phyloP scores from a whole-genome alignment of 2,113 vertebrate species.

The Polypterus senegalus region DNA sequence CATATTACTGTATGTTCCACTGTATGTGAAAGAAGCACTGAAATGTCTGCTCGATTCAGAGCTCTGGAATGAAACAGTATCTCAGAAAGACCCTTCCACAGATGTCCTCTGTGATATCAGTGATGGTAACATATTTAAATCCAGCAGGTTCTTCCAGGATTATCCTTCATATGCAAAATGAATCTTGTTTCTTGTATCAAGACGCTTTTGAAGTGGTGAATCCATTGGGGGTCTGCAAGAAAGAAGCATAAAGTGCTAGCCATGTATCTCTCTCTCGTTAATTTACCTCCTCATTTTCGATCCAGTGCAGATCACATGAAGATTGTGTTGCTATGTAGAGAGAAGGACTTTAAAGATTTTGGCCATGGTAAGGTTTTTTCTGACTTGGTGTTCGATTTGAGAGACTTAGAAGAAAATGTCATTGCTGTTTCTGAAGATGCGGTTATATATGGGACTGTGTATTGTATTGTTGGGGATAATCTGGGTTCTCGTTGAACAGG shows the following conservation, averaged over 20 bases:
- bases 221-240: slow-evolving; percentile 13
- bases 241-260: slow-evolving; percentile 19
- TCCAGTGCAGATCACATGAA: slow-evolving; percentile 21
- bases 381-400: slow-evolving; percentile 16
- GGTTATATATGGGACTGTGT: slow-evolving; percentile 14
- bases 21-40: slow-evolving; percentile 12
- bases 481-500: slow-evolving; percentile 17
- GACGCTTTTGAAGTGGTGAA: slow-evolving; percentile 23
- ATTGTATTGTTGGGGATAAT: slow-evolving; percentile 20
- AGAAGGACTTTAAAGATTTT: slow-evolving; percentile 23
- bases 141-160: slow-evolving; percentile 15
- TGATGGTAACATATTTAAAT: slow-evolving; percentile 20
- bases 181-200: too few relatives aligned
- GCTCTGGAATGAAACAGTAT: slow-evolving; percentile 7
- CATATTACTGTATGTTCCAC: slow-evolving; percentile 14
- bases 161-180: slow-evolving; percentile 20
- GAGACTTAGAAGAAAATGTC: slow-evolving; percentile 17
- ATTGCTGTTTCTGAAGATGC: slow-evolving; percentile 9
- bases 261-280: slow-evolving; percentile 23
- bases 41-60: slow-evolving; percentile 12
- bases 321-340: slow-evolving; percentile 11
- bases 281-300: slow-evolving; percentile 12
- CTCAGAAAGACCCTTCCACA: slow-evolving; percentile 4
- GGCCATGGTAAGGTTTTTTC: slow-evolving; percentile 15
- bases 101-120: slow-evolving; percentile 14